A percentile compares a stretch with the other conserved stretches of the same genome.
These are phyloP conservation scores for Eupithecia inturbata DNA, from an alignment of 2,888 invertebrate genomes.

Conservation along the genomic window DNA sequence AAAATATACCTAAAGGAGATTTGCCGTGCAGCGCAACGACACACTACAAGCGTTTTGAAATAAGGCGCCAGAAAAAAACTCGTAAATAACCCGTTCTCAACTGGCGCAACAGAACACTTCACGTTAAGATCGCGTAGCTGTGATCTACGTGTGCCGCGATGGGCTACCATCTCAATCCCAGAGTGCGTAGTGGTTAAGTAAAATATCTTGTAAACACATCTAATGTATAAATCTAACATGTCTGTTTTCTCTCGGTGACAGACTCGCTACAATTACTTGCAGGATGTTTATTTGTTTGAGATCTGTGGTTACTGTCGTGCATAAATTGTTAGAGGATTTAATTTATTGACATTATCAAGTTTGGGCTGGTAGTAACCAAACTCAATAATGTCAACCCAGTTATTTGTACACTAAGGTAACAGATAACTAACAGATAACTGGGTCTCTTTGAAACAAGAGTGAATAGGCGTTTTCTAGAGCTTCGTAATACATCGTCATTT, in stretches of 20 bases:
- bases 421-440: too few relatives aligned
- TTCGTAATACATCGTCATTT: too few relatives aligned
- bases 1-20: too few relatives aligned
- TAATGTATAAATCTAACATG: constrained; percentile 61
- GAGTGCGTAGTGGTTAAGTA: constrained; percentile 27
- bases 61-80: background rate
- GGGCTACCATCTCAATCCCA: background rate
- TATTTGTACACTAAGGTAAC: too few relatives aligned
- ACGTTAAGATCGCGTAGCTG: background rate
- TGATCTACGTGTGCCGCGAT: background rate
- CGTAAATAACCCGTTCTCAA: background rate
- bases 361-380: background rate
- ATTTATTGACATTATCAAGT: background rate
- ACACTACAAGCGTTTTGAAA: background rate
- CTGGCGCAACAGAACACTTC: background rate
- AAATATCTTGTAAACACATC: constrained; percentile 54
- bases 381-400: too few relatives aligned
- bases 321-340: constrained; percentile 1
- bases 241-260: constrained; percentile 65
- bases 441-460: background rate
- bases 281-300: constrained; percentile 66
- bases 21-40: background rate
- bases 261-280: constrained; percentile 63
- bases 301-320: constrained; percentile 10
- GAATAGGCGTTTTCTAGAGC: background rate